These are phyloP conservation scores for Proteles cristata DNA, from an alignment of 2,113 vertebrate genomes.

Conservation along the genomic window DNA sequence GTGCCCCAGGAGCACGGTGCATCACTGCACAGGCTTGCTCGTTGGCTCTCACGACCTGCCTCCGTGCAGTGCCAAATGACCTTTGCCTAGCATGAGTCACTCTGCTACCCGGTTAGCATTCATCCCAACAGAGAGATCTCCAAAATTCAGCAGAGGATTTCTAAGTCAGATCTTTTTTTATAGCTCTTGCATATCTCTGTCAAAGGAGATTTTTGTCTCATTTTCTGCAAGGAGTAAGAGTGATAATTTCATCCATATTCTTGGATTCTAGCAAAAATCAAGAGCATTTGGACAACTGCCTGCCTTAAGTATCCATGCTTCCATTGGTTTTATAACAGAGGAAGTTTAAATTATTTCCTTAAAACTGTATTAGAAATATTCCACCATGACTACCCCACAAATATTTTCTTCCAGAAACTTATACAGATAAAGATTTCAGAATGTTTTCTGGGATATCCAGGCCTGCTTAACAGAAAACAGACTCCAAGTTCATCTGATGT, in stretches of 20 bases:
- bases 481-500: slow-evolving; percentile 25
- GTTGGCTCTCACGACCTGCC: neutral
- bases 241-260: slow-evolving; percentile 48
- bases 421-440: slow-evolving; percentile 44
- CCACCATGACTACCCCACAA: neutral
- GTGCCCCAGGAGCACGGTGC: neutral
- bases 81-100: slow-evolving; percentile 66
- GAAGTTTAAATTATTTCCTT: slow-evolving; percentile 48
- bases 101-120: slow-evolving; percentile 31
- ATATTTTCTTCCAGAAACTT: slow-evolving; percentile 26
- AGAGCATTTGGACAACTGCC: neutral
- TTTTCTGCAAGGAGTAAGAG: slow-evolving; percentile 54
- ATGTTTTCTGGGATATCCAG: slow-evolving; percentile 44
- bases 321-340: slow-evolving; percentile 34
- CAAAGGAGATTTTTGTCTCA: slow-evolving; percentile 64
- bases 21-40: neutral
- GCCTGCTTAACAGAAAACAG: slow-evolving; percentile 44
- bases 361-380: slow-evolving; percentile 49
- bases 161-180: slow-evolving; percentile 74
- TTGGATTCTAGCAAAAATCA: slow-evolving; percentile 14
- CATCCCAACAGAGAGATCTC: slow-evolving; percentile 40
- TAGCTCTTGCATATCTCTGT: slow-evolving; percentile 58
- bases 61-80: neutral
- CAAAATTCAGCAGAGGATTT: slow-evolving; percentile 67
- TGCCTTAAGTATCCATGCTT: neutral